A percentile compares a stretch with the other conserved stretches of the same genome.
Conservation (phyloP, 1,140 invertebrate genomes). For the Aleiodes sp. region DNA sequence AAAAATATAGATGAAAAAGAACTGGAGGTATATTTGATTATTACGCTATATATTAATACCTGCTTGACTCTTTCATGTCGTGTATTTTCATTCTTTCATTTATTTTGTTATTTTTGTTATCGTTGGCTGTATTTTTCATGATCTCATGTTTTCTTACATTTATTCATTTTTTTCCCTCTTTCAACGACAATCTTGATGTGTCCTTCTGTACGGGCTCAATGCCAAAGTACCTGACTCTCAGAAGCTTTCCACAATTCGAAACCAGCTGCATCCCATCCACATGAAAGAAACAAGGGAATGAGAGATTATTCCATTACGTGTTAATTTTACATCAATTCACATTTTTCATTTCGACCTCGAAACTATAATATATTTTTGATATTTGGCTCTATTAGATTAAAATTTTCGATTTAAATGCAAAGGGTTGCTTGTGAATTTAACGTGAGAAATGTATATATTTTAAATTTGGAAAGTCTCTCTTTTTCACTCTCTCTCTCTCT, state of each 20-base stretch:
- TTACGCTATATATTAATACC: too few relatives aligned
- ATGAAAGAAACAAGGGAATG: neutral
- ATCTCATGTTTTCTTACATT: neutral
- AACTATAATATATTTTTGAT: too few relatives aligned
- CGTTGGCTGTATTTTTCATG: neutral
- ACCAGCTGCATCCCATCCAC: neutral
- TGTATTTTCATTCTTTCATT: too few relatives aligned
- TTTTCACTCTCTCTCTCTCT: neutral
- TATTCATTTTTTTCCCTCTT: slow-evolving; percentile 1
- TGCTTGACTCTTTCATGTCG: too few relatives aligned
- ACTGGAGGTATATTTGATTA: neutral
- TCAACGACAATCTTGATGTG: neutral
- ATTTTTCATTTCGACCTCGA: neutral
- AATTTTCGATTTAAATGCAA: too few relatives aligned
- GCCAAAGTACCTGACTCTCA: slow-evolving; percentile 29
- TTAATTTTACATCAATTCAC: neutral
- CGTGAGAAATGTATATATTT: too few relatives aligned
- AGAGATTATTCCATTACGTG: neutral
- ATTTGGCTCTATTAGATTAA: too few relatives aligned
- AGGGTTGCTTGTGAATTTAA: too few relatives aligned
- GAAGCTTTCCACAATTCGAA: slow-evolving; percentile 26
- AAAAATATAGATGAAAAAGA: slow-evolving; percentile 10
- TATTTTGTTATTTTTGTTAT: too few relatives aligned
- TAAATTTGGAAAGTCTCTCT: neutral
- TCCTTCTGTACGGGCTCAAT: slow-evolving; percentile 17